phyloP scores from a whole-genome alignment of 2,113 vertebrate genomes.

The Pteronura brasiliensis region DNA sequence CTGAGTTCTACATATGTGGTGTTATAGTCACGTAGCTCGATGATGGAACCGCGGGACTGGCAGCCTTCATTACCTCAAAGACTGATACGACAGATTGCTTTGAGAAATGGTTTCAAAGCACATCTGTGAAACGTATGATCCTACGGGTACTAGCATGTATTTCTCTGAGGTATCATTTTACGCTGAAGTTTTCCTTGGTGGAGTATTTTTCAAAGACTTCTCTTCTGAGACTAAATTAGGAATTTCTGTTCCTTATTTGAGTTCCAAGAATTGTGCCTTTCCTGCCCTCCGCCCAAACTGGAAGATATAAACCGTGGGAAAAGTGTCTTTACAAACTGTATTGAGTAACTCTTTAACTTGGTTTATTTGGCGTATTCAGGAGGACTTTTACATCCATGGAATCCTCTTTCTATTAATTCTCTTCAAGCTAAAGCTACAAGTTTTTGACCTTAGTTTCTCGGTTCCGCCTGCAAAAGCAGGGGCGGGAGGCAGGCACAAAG shows the following conservation, averaged over 20 bases:
- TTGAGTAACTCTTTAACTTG: conserved; percentile 32
- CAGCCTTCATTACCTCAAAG: neutral
- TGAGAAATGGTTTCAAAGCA: neutral
- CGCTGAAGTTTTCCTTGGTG: conserved; percentile 55
- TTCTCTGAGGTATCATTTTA: conserved; percentile 59
- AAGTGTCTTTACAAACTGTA: conserved; percentile 37
- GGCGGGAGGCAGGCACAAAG: neutral
- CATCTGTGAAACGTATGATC: neutral
- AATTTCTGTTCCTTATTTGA: conserved; percentile 70
- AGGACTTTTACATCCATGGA: neutral
- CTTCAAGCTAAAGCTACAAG: neutral
- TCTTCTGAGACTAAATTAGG: conserved; percentile 67
- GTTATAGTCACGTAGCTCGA: neutral
- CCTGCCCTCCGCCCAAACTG: conserved; percentile 62
- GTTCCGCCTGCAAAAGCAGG: neutral
- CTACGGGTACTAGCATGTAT: neutral
- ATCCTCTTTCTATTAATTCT: neutral
- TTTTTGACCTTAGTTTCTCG: neutral
- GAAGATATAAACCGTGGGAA: conserved; percentile 70
- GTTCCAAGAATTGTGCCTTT: conserved; percentile 70
- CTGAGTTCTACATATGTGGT: neutral
- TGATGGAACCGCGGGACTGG: neutral
- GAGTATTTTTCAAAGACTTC: conserved; percentile 62
- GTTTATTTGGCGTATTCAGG: conserved; percentile 38
- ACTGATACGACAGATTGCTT: neutral